A percentile compares a stretch with the other conserved stretches of the same genome.
phyloP scores from a whole-genome alignment of 2,113 vertebrate species.

The Morone chrysops region DNA sequence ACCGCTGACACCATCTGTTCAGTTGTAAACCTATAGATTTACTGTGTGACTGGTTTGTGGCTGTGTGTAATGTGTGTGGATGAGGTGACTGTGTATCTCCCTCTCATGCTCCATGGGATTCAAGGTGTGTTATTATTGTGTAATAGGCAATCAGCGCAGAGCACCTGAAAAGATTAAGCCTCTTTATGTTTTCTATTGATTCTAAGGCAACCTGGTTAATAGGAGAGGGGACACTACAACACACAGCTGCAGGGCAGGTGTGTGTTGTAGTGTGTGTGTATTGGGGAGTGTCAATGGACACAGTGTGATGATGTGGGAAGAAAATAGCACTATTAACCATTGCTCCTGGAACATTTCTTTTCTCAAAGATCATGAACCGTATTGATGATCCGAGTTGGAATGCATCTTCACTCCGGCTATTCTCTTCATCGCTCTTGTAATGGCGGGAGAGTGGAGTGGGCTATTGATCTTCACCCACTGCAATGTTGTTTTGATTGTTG shows the following conservation, averaged over 20 bases:
- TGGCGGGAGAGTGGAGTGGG: slow-evolving; percentile 47
- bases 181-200: slow-evolving; percentile 85
- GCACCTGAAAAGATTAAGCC: slow-evolving; percentile 84
- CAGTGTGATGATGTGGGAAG: slow-evolving; percentile 45
- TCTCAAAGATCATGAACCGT: slow-evolving; percentile 81
- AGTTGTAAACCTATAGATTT: slow-evolving; percentile 74
- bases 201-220: slow-evolving; percentile 80
- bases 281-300: slow-evolving; percentile 26
- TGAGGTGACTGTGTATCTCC: slow-evolving; percentile 59
- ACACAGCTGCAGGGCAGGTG: slow-evolving; percentile 74
- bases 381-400: slow-evolving; percentile 79
- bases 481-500: slow-evolving; percentile 74
- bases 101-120: slow-evolving; percentile 68
- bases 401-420: slow-evolving; percentile 71
- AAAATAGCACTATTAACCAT: slow-evolving; percentile 82
- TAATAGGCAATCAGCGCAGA: slow-evolving; percentile 85
- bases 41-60: slow-evolving; percentile 61
- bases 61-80: slow-evolving; percentile 49
- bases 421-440: slow-evolving; percentile 56
- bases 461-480: slow-evolving; percentile 75
- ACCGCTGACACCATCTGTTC: slow-evolving; percentile 62
- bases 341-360: slow-evolving; percentile 79
- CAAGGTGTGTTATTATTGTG: slow-evolving; percentile 84
- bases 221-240: slow-evolving; percentile 74
- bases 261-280: slow-evolving; percentile 41